Percentiles rank a stretch among this genome's conserved stretches.
These are phyloP conservation scores for Ennomos erosarius DNA, from an alignment of 2,888 invertebrate species.

Conservation along the genomic window DNA sequence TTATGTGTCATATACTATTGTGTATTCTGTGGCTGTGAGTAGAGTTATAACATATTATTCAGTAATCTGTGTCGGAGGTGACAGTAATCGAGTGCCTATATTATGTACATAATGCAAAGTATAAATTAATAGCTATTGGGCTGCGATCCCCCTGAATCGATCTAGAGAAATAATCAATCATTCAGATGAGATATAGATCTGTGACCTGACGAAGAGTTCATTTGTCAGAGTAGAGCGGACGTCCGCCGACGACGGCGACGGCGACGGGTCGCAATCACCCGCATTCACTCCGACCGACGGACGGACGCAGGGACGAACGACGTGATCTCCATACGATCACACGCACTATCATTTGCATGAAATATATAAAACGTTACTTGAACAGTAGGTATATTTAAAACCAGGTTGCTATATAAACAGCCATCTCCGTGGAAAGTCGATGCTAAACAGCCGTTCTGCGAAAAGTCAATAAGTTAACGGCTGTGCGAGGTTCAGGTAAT, in stretches of 20 bases:
- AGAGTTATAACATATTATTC: too few species aligned
- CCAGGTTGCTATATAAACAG: too few species aligned
- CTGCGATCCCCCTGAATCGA: neutral
- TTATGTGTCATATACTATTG: too few species aligned
- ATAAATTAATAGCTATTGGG: too few species aligned
- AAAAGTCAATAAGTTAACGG: too few species aligned
- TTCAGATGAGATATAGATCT: conserved; percentile 18
- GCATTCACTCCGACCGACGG: neutral
- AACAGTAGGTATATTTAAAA: too few species aligned
- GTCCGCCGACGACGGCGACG: neutral
- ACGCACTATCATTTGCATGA: neutral
- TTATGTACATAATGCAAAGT: too few species aligned
- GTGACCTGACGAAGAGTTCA: conserved; percentile 13
- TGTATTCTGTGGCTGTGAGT: too few species aligned
- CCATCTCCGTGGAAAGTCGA: too few species aligned
- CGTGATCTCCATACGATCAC: neutral
- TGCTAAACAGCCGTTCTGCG: too few species aligned
- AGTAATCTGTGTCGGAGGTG: too few species aligned
- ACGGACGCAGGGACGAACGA: neutral
- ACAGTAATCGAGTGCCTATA: too few species aligned
- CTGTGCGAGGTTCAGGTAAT: neutral
- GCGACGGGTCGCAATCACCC: neutral
- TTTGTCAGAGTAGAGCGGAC: conserved; percentile 14
- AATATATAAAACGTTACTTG: neutral
- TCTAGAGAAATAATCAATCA: conserved; percentile 19